A percentile compares a stretch with the other conserved stretches of the same genome.
phyloP scores from a whole-genome alignment of 2,888 invertebrate species.

The Hetaerina titia region DNA sequence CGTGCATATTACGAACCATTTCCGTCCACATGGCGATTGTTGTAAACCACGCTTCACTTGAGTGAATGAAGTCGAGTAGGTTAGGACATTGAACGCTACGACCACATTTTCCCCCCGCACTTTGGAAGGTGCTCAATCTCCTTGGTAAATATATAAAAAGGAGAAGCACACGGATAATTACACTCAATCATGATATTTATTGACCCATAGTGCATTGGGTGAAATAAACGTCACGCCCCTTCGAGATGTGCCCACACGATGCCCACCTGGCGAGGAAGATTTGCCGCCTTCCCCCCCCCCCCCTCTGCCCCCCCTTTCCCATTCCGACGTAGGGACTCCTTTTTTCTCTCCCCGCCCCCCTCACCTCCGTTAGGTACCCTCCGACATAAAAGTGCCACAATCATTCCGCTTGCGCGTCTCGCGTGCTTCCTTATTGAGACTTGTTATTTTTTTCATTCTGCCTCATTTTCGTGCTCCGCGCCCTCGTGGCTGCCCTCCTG shows the following conservation, averaged over 20 bases:
- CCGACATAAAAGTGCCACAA: background rate
- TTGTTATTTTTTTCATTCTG: background rate
- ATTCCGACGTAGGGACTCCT: background rate
- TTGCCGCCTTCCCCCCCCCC: background rate
- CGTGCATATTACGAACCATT: background rate
- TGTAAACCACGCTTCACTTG: background rate
- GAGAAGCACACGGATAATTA: slow-evolving; percentile 43
- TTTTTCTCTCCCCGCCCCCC: background rate
- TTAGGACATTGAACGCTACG: slow-evolving; percentile 19
- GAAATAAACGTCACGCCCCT: slow-evolving; percentile 29
- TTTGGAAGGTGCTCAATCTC: background rate
- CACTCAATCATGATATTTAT: slow-evolving; percentile 23
- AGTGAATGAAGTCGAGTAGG: background rate
- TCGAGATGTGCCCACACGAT: slow-evolving; percentile 9
- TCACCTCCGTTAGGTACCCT: background rate
- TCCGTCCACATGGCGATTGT: background rate
- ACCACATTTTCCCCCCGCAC: background rate
- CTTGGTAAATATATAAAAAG: background rate
- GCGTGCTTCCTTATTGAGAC: slow-evolving; percentile 45
- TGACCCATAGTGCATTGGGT: slow-evolving; percentile 18
- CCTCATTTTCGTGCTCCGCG: slow-evolving; percentile 22
- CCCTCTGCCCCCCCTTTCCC: background rate
- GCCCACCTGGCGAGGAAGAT: slow-evolving; percentile 53
- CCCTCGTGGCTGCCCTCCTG: background rate
- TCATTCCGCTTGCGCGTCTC: slow-evolving; percentile 50